Base-by-base conservation (phyloP, 2,888 invertebrate genomes). In the Ophioninae sp. region DNA sequence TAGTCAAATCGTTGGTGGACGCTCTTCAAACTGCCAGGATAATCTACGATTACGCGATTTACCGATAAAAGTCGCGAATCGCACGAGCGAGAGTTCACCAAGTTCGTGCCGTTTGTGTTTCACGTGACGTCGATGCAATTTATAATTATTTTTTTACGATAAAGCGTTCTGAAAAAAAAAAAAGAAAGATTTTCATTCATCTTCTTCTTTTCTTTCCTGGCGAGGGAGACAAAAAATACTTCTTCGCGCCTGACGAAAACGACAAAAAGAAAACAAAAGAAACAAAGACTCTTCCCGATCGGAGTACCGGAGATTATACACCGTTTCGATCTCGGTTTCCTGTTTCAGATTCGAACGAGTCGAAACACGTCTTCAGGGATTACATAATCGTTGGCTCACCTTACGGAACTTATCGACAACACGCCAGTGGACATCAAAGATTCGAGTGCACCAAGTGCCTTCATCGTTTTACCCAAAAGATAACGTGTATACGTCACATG, bases 401-500 rank as follows among this genome's bases (percentile, higher is more conserved):
- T 21, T 74, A 73, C 37, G 75, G 70, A 50, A 79, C 73, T n/a
- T 61, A 50, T 30, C 57, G 56, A 2, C 62, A 37, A 41, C 74
- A 75, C 21, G 70, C 59, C n/a, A 56, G 39, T 2, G 57, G 56
- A 44, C 74, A 67, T 21, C 81, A 84, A 72, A 79, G 68, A 79
- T 84, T 79, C 59, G 79, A 84, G 68, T 84, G 84, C 50, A 62
- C 75, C 67, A 84, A 84, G 62, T 84, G 84, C 68, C 73, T 72
- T 57, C 84, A 84, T 76, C 84, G 84, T 13, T 84, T 84, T 68
- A 84, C 84, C 13, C 84, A 84, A 81, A 84, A 84, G 23, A 84
- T 84, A 39, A 84, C 84, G 41, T 84, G 84, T 67, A 59, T 84
- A 10, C 86, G 88, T 21, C 91, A 92, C 84, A 86, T 89, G 78